These are phyloP conservation scores for Oncorhynchus nerka DNA, from an alignment of 2,113 vertebrate species.

Conservation along the genomic window DNA sequence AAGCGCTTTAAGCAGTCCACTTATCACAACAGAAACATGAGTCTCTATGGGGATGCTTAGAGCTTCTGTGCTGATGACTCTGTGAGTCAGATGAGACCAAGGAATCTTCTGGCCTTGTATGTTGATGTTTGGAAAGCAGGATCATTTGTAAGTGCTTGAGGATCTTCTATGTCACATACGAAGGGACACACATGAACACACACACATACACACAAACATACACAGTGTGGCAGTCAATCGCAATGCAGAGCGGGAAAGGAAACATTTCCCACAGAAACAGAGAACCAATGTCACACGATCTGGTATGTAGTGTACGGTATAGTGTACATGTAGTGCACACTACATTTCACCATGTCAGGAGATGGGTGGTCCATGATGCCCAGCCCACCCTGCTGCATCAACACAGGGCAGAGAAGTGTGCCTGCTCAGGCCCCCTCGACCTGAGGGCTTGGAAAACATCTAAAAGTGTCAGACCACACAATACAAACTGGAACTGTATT, in stretches of 20 bases:
- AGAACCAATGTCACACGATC: neutral
- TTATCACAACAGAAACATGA: constrained; percentile 19
- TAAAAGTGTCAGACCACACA: constrained; percentile 31
- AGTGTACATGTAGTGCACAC: too few species aligned
- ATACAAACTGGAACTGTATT: constrained; percentile 40
- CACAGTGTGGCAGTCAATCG: neutral
- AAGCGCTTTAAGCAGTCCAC: constrained; percentile 7
- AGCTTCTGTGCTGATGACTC: constrained; percentile 1
- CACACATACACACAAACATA: constrained; percentile 9
- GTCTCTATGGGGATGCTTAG: constrained; percentile 21
- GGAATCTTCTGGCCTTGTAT: neutral
- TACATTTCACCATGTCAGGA: neutral
- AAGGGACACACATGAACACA: constrained; percentile 1
- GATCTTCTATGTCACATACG: neutral
- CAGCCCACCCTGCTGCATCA: constrained; percentile 5
- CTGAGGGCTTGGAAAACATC: constrained; percentile 43
- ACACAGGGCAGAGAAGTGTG: constrained; percentile 11
- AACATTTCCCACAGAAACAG: constrained; percentile 17
- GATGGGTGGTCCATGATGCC: neutral
- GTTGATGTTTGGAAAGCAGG: neutral
- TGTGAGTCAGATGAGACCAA: neutral
- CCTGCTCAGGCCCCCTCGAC: constrained; percentile 4
- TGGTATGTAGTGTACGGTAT: too few species aligned
- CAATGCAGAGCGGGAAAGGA: constrained; percentile 15
- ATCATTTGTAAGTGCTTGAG: neutral